Evolutionary conservation across 2,888 invertebrate genomes (phyloP).

Genomic region (Ormyrus labotus): DNA sequence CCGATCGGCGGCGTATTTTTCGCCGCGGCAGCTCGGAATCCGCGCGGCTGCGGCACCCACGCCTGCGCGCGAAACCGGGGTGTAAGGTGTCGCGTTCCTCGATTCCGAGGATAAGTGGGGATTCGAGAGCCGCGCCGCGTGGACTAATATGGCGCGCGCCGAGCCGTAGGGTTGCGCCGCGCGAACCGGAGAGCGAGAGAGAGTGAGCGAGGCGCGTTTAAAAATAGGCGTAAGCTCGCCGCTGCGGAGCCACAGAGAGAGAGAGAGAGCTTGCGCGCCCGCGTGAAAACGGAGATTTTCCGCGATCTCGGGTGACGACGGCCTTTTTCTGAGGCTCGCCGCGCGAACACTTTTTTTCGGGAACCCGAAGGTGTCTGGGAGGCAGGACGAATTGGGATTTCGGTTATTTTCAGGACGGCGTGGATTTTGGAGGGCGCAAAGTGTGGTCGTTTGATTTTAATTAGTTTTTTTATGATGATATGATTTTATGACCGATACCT

Average conservation of each 20-base stretch:
- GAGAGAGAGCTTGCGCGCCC: neutral
- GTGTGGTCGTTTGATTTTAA: too few species aligned
- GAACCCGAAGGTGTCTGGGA: too few species aligned
- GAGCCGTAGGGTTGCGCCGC: conserved; percentile 24
- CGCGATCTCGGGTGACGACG: neutral
- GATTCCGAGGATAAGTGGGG: conserved; percentile 72
- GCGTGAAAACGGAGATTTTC: conserved; percentile 32
- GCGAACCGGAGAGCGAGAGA: neutral
- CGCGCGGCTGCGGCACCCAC: neutral
- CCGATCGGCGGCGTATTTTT: too few species aligned
- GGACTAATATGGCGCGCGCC: conserved; percentile 76
- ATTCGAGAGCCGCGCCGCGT: conserved; percentile 69
- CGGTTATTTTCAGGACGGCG: too few species aligned
- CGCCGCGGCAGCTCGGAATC: neutral
- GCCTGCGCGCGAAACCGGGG: conserved; percentile 60
- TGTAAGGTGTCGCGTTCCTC: conserved; percentile 72
- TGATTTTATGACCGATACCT: too few species aligned
- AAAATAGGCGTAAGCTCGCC: conserved; percentile 54
- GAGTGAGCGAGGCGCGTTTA: conserved; percentile 36
- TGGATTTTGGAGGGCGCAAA: too few species aligned
- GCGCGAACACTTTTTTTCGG: neutral
- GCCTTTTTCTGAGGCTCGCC: conserved; percentile 1
- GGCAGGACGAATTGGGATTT: too few species aligned
- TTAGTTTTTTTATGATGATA: too few species aligned
- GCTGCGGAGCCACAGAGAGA: conserved; percentile 2